Evolutionary conservation across 2,113 vertebrate species (phyloP).

Genomic region (Pomatostomus ruficeps): DNA sequence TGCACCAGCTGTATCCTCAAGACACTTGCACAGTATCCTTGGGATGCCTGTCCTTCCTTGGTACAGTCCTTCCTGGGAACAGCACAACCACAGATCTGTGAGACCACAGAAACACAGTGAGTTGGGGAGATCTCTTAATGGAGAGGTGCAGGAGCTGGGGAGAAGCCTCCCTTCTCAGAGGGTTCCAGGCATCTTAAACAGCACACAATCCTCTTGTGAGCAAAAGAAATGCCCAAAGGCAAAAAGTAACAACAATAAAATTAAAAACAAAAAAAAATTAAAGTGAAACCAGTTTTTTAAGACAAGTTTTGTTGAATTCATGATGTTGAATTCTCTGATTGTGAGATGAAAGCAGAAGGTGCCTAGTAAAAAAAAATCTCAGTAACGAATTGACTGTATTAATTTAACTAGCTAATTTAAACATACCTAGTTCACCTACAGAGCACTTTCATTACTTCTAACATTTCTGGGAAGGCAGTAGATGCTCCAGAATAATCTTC

Average conservation of each 20-base stretch:
- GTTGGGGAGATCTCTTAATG: background rate
- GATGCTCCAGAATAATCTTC: constrained; percentile 76
- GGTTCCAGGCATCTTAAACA: constrained; percentile 46
- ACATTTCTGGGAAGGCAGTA: constrained; percentile 76
- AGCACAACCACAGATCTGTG: constrained; percentile 7
- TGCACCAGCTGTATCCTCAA: background rate
- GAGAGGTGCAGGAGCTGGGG: background rate
- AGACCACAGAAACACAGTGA: background rate
- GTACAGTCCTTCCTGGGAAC: background rate
- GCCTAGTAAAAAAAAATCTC: constrained; percentile 9
- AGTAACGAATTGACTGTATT: constrained; percentile 66
- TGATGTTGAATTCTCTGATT: constrained; percentile 35
- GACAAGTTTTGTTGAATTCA: constrained; percentile 55
- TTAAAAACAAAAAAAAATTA: background rate
- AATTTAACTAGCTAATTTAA: constrained; percentile 60
- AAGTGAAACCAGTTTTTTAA: constrained; percentile 40
- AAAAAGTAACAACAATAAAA: background rate
- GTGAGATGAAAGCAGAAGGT: constrained; percentile 73
- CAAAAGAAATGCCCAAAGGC: constrained; percentile 56
- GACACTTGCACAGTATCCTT: background rate
- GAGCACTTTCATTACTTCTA: constrained; percentile 70
- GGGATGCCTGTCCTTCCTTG: constrained; percentile 3
- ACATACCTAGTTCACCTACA: constrained; percentile 72
- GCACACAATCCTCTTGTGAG: constrained; percentile 37
- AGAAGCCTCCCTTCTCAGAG: constrained; percentile 1